Evolutionary conservation across 2,113 vertebrate species (phyloP), one percentile per base, ranked within the genome.

Genomic region (Ictalurus furcatus): DNA sequence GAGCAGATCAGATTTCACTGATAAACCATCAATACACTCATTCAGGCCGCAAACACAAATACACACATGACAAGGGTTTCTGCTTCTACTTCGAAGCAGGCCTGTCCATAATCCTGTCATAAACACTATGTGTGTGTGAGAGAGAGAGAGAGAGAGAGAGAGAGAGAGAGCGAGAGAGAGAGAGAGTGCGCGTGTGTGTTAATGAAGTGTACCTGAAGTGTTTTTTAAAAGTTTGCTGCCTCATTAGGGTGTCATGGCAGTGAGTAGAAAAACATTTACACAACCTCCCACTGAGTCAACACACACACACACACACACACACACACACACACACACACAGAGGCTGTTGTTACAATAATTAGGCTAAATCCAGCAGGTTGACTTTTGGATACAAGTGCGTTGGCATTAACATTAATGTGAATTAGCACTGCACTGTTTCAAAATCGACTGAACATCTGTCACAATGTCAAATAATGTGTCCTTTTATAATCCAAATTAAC

Each of bases 1-100:
- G 61, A 56, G 30, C 48, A 71, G 86, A 82, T 88, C 63, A 71
- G 86, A 88, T 88, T 67, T 88, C 86, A n/a, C 61, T 82, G 86
- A 88, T 88, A 88, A 69, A 82, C 86, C 86, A 81, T 88, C 78
- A 88, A 88, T 82, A 71, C 76, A 40, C 44, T 82, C 78, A 67
- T 87, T 87, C 86, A 81, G 86, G 44, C 73, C 73, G n/a, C 25
- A 78, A 56, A 48, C 40, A 78, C 44, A 67, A 40, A 80, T 59
- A 80, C 74, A 87, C 37, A 87, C 76, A 81, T 30, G 79, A 58
- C 79, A 56, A 80, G 79, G 58, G 81, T 40, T 61, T 83, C 58
- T 83, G 83, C 83, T 67, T 85, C 61, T 85, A 85, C 14, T 11
- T 48, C 5, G 6, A 23, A 65, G 28, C 79, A 82, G 79, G 79